These are phyloP conservation scores for Coregonus suidteri DNA, from an alignment of 2,797 vertebrate species.

Conservation along the genomic window DNA sequence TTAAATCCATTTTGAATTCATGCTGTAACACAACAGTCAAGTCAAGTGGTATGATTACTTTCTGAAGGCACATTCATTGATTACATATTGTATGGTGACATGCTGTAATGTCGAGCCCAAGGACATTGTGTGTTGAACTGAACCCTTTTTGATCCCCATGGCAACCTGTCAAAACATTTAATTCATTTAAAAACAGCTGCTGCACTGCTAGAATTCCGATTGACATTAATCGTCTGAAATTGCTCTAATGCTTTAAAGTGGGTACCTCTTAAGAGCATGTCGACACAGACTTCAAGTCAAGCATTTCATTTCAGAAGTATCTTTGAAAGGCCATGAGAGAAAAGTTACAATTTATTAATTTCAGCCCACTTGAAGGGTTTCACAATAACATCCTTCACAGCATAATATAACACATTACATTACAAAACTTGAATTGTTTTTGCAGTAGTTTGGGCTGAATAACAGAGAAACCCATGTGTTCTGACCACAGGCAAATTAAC, in stretches of 20 bases:
- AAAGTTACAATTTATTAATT: neutral
- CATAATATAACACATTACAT: too few relatives aligned
- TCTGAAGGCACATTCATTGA: too few relatives aligned
- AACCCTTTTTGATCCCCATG: too few relatives aligned
- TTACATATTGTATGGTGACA: too few relatives aligned
- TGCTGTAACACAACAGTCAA: too few relatives aligned
- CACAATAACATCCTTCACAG: neutral
- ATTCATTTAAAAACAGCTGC: conserved; percentile 14
- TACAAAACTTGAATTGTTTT: neutral
- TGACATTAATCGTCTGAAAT: conserved; percentile 17
- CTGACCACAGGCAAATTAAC: neutral
- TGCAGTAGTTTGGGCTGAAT: neutral
- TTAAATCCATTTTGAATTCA: too few relatives aligned
- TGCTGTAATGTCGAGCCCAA: too few relatives aligned
- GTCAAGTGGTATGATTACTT: too few relatives aligned
- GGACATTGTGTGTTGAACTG: too few relatives aligned
- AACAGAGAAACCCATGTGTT: neutral
- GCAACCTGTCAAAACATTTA: conserved; percentile 4
- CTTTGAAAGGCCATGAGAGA: neutral
- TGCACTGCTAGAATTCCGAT: conserved; percentile 11
- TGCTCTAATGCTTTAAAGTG: neutral
- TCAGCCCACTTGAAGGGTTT: neutral
- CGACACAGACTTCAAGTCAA: conserved; percentile 29
- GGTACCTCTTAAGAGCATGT: conserved; percentile 26
- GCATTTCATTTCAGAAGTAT: conserved; percentile 33